Evolutionary conservation across 2,113 vertebrate species (phyloP), one percentile per base, ranked within the genome.

Genomic region (human (Homo sapiens)): DNA sequence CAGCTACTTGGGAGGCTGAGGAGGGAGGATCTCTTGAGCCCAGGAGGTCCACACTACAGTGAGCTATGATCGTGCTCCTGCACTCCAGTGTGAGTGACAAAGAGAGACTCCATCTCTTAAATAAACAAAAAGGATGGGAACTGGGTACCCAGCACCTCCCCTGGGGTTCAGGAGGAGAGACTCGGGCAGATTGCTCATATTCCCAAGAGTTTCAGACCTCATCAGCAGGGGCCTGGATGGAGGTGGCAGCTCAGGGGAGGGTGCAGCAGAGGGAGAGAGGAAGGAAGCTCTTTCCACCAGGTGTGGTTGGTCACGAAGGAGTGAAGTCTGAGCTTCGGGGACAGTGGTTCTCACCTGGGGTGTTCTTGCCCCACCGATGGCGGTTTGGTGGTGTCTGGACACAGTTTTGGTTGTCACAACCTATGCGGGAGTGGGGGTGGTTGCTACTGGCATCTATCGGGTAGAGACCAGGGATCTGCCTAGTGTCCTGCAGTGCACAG

Each of bases 161-260:
- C 18, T 0, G 1, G 55, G 8, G 18, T 38, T 35, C 40, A 5
- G 79, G 50, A 38, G 22, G 38, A 10, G 40, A 23, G 68, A 4
- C 18, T 27, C 13, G 4, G 8, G 6, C 78, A 35, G 40, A 5
- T 5, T 14, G 25, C n/a, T 12, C 0, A 0, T 4, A 2, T 61
- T 52, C 3, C 35, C 1, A 7, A 22, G 43, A 8, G 13, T 3
- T 45, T 6, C 8, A 5, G n/a, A 35, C 30, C 0, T 64, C 61
- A 64, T 64, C 27, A 64, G 61, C 61, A n/a, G 66, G 38, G 70
- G 35, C 17, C 68, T 64, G 10, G 70, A 22, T 20, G 20, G n/a
- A 9, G 10, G 7, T 0, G 61, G 88, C 30, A 14, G 43, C 45
- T 27, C 5, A 0, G 75, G 25, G 32, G 45, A 13, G 40, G n/a